A percentile compares a stretch with the other conserved stretches of the same genome.
Conservation (phyloP, 2,113 vertebrate species). For the Gymnorhina tibicen region DNA sequence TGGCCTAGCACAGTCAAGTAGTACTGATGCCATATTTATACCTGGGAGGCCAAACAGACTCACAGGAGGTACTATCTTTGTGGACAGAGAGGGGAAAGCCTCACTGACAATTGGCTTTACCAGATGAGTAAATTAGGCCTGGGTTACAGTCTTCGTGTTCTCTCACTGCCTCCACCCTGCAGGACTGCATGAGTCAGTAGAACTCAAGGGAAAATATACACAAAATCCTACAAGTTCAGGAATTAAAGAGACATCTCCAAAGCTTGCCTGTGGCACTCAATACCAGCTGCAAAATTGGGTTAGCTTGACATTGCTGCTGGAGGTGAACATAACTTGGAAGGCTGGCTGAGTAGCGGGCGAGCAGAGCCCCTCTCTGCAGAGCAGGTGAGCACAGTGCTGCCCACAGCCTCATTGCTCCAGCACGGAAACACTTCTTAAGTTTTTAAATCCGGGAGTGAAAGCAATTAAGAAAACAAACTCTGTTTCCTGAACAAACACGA, state of each 20-base stretch:
- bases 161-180: not conserved
- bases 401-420: not conserved
- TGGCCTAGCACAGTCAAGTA: not conserved
- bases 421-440: fast-evolving
- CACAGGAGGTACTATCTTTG: not conserved
- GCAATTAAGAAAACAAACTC: not conserved
- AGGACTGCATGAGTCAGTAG: constrained; percentile 30
- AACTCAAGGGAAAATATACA: constrained; percentile 33
- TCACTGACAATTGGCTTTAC: not conserved
- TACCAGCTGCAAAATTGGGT: constrained; percentile 42
- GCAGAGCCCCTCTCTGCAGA: not conserved
- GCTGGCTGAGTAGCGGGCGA: not conserved
- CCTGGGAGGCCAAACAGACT: not conserved
- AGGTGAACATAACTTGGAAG: not conserved
- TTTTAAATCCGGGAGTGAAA: not conserved
- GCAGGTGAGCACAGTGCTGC: not conserved
- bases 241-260: constrained; percentile 52
- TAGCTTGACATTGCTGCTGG: constrained; percentile 51
- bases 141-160: not conserved
- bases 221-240: constrained; percentile 16
- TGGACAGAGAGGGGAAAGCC: not conserved
- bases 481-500: not conserved
- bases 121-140: not conserved
- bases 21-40: not conserved
- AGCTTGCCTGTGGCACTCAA: constrained; percentile 19